Conservation (phyloP, 1,140 invertebrate species). For the Zaprionus camerounensis region DNA sequence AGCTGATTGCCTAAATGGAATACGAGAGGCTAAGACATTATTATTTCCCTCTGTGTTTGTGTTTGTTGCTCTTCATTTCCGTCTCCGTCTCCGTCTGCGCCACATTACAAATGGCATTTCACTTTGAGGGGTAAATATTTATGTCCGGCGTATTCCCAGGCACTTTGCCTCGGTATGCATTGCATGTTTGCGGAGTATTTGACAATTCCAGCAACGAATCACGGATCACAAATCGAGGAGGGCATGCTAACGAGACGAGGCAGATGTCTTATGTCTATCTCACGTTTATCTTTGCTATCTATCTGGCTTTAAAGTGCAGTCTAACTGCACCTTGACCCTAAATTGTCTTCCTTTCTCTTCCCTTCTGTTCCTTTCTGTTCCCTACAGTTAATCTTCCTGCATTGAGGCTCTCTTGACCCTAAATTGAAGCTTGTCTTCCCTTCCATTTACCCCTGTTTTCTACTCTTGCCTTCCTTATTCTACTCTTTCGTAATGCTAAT, state of each 20-base stretch:
- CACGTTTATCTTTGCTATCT: background rate
- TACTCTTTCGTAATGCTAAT: no score
- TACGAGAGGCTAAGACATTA: conserved; percentile 8
- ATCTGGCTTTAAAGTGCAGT: background rate
- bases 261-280: background rate
- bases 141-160: conserved; percentile 1
- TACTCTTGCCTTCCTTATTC: no score
- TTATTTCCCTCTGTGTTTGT: background rate
- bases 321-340: no score
- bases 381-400: no score
- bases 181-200: background rate
- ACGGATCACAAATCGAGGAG: background rate
- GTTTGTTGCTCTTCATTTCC: background rate
- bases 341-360: no score
- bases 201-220: background rate
- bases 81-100: background rate
- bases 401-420: no score
- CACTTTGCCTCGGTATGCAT: background rate
- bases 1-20: conserved; percentile 7
- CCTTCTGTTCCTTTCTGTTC: no score
- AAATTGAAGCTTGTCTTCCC: no score
- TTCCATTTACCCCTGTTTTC: no score
- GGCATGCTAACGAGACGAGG: background rate
- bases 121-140: conserved; percentile 6
- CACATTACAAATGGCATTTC: conserved; percentile 4